phyloP scores from a whole-genome alignment of 2,797 vertebrate genomes.

The Microctenopoma lineatum region DNA sequence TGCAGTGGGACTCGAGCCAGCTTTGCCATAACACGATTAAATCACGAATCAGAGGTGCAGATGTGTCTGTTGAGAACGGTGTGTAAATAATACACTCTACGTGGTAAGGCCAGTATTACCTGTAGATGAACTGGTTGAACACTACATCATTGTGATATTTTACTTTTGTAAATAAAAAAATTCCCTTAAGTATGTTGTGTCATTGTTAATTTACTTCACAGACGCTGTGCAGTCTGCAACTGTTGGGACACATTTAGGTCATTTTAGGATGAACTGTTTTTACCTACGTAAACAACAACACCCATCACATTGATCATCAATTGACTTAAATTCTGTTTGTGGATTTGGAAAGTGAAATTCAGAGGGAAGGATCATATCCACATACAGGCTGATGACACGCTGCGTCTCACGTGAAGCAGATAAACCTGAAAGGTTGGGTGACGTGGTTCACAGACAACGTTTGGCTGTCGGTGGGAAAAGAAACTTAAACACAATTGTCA shows the following conservation, averaged over 20 bases:
- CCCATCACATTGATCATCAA: not conserved
- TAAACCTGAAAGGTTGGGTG: slow-evolving; percentile 14
- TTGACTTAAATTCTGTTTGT: not conserved
- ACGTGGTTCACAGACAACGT: not conserved
- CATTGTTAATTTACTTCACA: not conserved
- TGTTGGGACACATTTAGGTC: not conserved
- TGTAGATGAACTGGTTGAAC: slow-evolving; percentile 63
- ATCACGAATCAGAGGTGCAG: slow-evolving; percentile 43
- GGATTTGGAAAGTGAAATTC: not conserved
- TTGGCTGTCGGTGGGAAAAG: not conserved
- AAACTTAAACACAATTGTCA: not conserved
- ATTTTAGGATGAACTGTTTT: not conserved
- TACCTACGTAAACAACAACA: not conserved
- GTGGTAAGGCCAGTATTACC: slow-evolving; percentile 61
- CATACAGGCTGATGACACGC: too few species aligned
- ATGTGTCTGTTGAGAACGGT: slow-evolving; percentile 30
- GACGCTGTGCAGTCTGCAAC: not conserved
- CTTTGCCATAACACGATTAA: slow-evolving; percentile 25
- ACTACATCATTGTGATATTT: slow-evolving; percentile 75
- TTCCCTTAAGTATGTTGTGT: not conserved
- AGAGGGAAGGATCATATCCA: too few species aligned
- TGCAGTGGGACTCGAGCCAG: slow-evolving; percentile 2
- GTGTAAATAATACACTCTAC: slow-evolving; percentile 59
- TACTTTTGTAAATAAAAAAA: slow-evolving; percentile 73
- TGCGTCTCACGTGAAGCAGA: not conserved